Evolutionary conservation across 2,113 vertebrate genomes (phyloP).

Genomic region (Tangachromis dhanisi): DNA sequence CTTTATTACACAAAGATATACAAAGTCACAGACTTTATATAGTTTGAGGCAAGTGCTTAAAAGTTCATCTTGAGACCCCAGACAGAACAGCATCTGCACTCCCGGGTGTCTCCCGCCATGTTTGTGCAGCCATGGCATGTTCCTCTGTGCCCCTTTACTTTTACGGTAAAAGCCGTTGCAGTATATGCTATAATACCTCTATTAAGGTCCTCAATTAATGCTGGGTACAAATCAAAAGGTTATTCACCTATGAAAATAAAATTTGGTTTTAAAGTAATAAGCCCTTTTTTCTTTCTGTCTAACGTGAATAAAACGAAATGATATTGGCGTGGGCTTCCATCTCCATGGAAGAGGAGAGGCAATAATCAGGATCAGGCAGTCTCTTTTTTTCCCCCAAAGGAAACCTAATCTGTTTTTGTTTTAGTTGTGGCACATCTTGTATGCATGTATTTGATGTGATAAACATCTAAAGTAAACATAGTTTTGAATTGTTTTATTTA

Average conservation of each 20-base stretch:
- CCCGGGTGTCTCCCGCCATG: background rate
- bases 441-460: background rate
- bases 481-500: background rate
- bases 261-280: background rate
- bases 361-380: background rate
- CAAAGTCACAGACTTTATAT: background rate
- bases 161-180: background rate
- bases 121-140: background rate
- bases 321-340: background rate
- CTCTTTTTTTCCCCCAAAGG: background rate
- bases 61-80: background rate
- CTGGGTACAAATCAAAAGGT: background rate
- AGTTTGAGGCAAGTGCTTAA: background rate
- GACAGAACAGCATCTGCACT: background rate
- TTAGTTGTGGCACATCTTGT: background rate
- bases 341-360: background rate
- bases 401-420: background rate
- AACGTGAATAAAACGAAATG: background rate
- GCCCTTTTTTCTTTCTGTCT: background rate
- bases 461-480: background rate
- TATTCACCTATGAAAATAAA: background rate
- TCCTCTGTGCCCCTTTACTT: background rate
- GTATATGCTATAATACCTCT: background rate
- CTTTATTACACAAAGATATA: background rate
- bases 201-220: background rate